phyloP scores from a whole-genome alignment of 2,888 invertebrate species.

The Drosophila tanythrix region DNA sequence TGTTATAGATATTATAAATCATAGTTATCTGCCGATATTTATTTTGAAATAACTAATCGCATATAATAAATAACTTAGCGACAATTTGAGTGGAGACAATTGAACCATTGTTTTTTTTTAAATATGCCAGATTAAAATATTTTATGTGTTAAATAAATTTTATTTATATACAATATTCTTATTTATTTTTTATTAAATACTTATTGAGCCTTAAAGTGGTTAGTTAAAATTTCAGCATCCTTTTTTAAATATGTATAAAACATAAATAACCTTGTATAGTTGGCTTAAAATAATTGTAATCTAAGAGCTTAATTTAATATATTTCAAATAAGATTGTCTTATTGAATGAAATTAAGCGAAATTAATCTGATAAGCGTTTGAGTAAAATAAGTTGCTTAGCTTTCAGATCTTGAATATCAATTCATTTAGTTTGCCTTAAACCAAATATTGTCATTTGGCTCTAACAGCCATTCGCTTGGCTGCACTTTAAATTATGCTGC shows the following conservation, averaged over 20 bases:
- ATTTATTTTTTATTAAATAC: background rate
- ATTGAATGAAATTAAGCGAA: background rate
- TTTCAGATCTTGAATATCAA: constrained; percentile 24
- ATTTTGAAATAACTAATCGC: no score
- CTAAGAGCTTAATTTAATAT: background rate
- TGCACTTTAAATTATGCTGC: constrained; percentile 63
- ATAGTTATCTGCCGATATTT: background rate
- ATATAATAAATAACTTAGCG: no score
- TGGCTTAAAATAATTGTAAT: background rate
- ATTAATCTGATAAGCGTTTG: background rate
- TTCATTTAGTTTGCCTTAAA: constrained; percentile 15
- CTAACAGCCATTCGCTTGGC: constrained; percentile 38
- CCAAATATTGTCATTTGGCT: constrained; percentile 11
- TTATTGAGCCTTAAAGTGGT: background rate
- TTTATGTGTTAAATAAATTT: background rate
- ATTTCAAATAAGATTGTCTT: background rate
- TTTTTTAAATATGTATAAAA: background rate
- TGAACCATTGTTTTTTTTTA: background rate
- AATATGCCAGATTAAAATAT: background rate
- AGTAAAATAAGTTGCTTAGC: background rate
- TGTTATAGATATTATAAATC: background rate
- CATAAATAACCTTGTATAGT: background rate
- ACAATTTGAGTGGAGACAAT: background rate
- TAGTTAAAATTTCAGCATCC: no score
- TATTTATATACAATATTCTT: background rate